A percentile compares a stretch with the other conserved stretches of the same genome.
phyloP scores from a whole-genome alignment of 2,797 vertebrate species.

The Pangasius djambal region DNA sequence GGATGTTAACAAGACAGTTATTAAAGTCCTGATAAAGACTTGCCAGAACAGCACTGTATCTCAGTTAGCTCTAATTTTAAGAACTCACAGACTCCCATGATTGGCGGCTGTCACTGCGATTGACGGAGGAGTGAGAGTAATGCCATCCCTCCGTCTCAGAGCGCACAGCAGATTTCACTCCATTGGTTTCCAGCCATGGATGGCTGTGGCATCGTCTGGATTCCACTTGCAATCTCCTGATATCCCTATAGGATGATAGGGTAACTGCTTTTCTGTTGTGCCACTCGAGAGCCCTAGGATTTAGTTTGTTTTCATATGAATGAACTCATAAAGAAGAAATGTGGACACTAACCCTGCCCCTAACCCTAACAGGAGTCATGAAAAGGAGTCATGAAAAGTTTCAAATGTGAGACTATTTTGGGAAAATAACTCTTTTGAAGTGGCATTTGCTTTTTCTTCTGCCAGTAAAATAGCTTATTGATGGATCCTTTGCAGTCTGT shows the following conservation, averaged over 20 bases:
- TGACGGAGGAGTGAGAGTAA: not conserved
- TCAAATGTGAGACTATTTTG: not conserved
- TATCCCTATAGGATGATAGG: not conserved
- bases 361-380: not conserved
- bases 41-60: not conserved
- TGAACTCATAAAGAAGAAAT: not conserved
- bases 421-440: not conserved
- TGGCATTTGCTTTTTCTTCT: not conserved
- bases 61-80: not conserved
- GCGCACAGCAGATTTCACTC: not conserved
- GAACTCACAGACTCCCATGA: not conserved
- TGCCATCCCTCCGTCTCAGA: not conserved
- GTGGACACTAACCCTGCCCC: not conserved
- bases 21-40: not conserved
- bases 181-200: not conserved
- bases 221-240: not conserved
- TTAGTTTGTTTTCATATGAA: not conserved
- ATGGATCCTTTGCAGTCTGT: slow-evolving; percentile 33
- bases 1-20: slow-evolving; percentile 48
- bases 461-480: slow-evolving; percentile 21
- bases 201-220: not conserved
- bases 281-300: not conserved
- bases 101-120: not conserved
- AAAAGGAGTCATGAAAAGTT: not conserved
- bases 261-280: not conserved